A percentile compares a stretch with the other conserved stretches of the same genome.
Evolutionary conservation across 2,113 vertebrate genomes (phyloP).

Genomic region (Blennius ocellaris): DNA sequence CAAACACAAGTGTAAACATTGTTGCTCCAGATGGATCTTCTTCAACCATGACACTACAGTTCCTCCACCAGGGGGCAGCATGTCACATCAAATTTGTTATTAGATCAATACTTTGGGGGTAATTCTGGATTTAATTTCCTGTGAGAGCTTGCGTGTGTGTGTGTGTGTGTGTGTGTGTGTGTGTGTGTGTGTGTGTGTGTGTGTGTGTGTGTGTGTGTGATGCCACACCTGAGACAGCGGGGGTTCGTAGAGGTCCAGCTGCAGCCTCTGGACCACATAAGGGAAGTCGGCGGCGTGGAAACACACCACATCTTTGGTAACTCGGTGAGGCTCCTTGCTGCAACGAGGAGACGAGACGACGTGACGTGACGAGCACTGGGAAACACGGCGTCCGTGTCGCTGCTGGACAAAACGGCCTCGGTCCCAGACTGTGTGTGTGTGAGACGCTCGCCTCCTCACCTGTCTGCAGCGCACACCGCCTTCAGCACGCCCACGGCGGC

Average conservation of each 20-base stretch:
- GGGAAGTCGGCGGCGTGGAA: conserved; percentile 96
- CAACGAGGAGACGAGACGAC: background rate
- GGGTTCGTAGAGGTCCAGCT: conserved; percentile 95
- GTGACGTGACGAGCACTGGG: conserved; percentile 13
- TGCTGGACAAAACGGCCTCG: conserved; percentile 11
- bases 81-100: conserved; percentile 6
- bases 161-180: background rate
- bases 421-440: background rate
- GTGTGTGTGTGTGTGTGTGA: conserved; percentile 19
- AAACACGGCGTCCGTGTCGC: conserved; percentile 14
- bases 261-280: conserved; percentile 94
- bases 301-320: conserved; percentile 99
- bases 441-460: conserved; percentile 84
- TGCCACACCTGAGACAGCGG: conserved; percentile 92
- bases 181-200: conserved; percentile 7
- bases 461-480: conserved; percentile 90
- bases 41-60: background rate
- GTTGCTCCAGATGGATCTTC: too few relatives aligned
- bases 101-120: too few relatives aligned
- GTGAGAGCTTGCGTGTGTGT: too few relatives aligned
- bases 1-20: too few relatives aligned
- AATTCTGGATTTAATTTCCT: background rate
- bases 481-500: conserved; percentile 97
- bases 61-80: conserved; percentile 56
- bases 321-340: conserved; percentile 92